Evolutionary conservation across 2,113 vertebrate species (phyloP).

Genomic region (Stomatorhinus ivindoensis): DNA sequence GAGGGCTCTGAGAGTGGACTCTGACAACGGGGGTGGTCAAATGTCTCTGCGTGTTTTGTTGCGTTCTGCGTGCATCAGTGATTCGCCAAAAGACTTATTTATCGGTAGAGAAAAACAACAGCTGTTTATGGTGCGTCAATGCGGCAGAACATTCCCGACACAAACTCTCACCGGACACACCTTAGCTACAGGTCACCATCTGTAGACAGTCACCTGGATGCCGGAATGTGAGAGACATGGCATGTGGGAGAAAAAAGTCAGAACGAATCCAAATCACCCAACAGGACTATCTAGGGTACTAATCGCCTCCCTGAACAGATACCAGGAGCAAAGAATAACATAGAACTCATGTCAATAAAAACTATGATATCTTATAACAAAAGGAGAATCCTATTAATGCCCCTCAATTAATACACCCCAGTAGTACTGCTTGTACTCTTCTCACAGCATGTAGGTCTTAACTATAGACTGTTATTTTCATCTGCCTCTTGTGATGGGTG

Average conservation of each 20-base stretch:
- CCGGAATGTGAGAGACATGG: neutral
- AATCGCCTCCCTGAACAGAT: neutral
- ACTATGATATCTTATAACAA: neutral
- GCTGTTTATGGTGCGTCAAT: neutral
- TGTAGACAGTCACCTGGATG: neutral
- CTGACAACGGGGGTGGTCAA: neutral
- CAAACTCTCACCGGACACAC: neutral
- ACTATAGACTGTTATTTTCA: neutral
- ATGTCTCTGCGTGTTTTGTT: neutral
- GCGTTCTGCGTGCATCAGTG: neutral
- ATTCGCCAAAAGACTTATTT: neutral
- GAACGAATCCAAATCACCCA: neutral
- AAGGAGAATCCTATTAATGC: neutral
- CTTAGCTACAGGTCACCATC: neutral
- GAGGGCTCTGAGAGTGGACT: neutral
- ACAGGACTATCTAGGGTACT: neutral
- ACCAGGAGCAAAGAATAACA: neutral
- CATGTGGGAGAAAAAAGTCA: neutral
- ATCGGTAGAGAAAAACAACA: neutral
- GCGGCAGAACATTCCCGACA: neutral
- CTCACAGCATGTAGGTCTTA: neutral
- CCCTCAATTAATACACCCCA: neutral
- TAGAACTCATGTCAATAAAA: neutral
- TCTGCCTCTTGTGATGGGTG: neutral
- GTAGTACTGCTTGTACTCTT: neutral